phyloP scores from a whole-genome alignment of 1,140 invertebrate genomes.

The Bombus confusus region DNA sequence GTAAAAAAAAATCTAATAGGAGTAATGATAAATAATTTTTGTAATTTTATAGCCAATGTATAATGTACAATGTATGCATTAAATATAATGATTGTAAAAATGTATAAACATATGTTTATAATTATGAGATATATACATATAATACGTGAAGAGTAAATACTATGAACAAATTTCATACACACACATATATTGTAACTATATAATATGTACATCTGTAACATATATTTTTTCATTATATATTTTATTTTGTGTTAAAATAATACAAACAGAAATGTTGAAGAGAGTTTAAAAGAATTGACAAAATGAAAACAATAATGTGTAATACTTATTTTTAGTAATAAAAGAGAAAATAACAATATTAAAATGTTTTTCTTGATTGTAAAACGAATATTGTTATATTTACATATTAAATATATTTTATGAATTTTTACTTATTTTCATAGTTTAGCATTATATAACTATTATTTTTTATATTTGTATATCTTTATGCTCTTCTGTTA shows the following conservation, averaged over 20 bases:
- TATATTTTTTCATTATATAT: conserved; percentile 79
- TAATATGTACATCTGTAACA: conserved; percentile 62
- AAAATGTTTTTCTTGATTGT: background rate
- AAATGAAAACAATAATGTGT: background rate
- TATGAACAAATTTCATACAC: background rate
- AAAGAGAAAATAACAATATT: conserved; percentile 4
- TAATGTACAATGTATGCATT: conserved; percentile 17
- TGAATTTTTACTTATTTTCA: background rate
- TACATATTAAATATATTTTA: background rate
- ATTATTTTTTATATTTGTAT: background rate
- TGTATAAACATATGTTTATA: background rate
- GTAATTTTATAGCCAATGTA: conserved; percentile 5
- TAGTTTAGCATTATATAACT: background rate
- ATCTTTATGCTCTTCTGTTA: background rate
- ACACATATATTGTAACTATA: conserved; percentile 37
- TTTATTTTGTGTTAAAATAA: conserved; percentile 71
- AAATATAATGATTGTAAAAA: conserved; percentile 26
- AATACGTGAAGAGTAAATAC: conserved; percentile 16
- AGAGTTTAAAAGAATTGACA: background rate
- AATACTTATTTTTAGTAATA: conserved; percentile 20
- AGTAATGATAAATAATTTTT: conserved; percentile 5
- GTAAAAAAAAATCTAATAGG: background rate
- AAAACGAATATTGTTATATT: background rate
- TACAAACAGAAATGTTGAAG: background rate
- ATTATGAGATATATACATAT: background rate